phyloP scores from a whole-genome alignment of 2,888 invertebrate genomes.

The Celastrina argiolus region DNA sequence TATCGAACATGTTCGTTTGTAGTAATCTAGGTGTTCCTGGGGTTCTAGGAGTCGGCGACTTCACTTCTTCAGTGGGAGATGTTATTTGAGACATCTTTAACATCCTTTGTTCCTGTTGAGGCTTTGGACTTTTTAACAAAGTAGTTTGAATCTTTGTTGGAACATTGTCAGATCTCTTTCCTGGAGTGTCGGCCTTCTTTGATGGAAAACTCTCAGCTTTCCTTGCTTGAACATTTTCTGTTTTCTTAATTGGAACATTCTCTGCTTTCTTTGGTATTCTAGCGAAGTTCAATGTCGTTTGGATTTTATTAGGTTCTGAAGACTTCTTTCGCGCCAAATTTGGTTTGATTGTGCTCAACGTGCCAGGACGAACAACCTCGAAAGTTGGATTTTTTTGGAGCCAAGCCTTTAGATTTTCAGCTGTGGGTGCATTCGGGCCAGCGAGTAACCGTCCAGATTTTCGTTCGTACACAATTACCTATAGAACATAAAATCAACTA shows the following conservation, averaged over 20 bases:
- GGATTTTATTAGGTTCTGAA: slow-evolving; percentile 55
- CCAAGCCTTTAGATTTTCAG: slow-evolving; percentile 88
- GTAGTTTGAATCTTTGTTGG: slow-evolving; percentile 41
- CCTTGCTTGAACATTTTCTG: slow-evolving; percentile 42
- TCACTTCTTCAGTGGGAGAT: slow-evolving; percentile 11
- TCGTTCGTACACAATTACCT: slow-evolving; percentile 90
- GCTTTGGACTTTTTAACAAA: slow-evolving; percentile 25
- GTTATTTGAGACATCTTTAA: neutral
- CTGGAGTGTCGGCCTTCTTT: slow-evolving; percentile 42
- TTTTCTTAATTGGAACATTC: slow-evolving; percentile 43
- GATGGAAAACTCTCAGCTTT: slow-evolving; percentile 34
- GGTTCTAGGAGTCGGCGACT: neutral
- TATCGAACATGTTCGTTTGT: slow-evolving; percentile 40
- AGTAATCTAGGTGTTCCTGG: slow-evolving; percentile 1
- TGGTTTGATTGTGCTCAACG: slow-evolving; percentile 66
- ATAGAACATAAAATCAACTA: slow-evolving; percentile 35
- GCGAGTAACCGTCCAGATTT: slow-evolving; percentile 85
- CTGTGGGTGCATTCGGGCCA: slow-evolving; percentile 90
- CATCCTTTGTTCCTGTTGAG: slow-evolving; percentile 31
- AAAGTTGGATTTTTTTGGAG: slow-evolving; percentile 91
- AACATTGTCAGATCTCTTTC: slow-evolving; percentile 8
- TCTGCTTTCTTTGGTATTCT: slow-evolving; percentile 54
- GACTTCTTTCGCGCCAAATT: slow-evolving; percentile 53
- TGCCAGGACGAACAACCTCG: slow-evolving; percentile 87
- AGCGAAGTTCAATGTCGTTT: slow-evolving; percentile 71